Evolutionary conservation across 37 sponge, comb jelly and placozoan species (phyloP).

Genomic region (Oopsacas minuta): DNA sequence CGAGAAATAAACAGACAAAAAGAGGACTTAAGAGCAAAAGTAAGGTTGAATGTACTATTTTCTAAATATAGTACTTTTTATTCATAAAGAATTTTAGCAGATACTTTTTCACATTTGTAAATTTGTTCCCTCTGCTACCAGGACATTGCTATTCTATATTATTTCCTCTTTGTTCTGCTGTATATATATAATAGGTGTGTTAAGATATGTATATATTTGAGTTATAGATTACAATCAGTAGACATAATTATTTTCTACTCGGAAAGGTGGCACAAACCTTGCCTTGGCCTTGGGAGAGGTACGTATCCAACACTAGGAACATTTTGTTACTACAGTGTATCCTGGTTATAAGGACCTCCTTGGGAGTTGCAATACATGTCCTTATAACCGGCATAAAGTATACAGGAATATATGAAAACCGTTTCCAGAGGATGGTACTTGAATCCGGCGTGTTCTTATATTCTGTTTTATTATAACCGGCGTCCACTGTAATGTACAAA

Average conservation of each 20-base stretch:
- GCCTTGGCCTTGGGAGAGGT: too few relatives aligned
- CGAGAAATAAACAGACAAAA: background rate
- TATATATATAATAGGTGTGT: background rate
- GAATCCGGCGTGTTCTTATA: too few relatives aligned
- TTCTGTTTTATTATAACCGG: too few relatives aligned
- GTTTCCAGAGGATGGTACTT: too few relatives aligned
- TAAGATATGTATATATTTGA: background rate
- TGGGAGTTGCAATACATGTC: too few relatives aligned
- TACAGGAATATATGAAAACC: too few relatives aligned
- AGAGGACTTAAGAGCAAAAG: background rate
- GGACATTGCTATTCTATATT: background rate
- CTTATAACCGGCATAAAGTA: too few relatives aligned
- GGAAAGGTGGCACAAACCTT: background rate
- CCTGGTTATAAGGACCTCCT: too few relatives aligned
- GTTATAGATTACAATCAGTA: background rate
- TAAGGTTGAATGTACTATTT: background rate
- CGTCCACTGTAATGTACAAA: too few relatives aligned
- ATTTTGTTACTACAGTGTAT: too few relatives aligned
- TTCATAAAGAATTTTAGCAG: slow-evolving; percentile 10
- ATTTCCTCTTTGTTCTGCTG: background rate
- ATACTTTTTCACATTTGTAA: slow-evolving; percentile 1
- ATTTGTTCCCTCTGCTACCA: background rate
- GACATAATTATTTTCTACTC: too few relatives aligned
- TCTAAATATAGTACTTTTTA: background rate
- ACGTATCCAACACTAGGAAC: too few relatives aligned